Conservation (phyloP, 2,797 vertebrate genomes). For the Poeciliopsis presidionis region DNA sequence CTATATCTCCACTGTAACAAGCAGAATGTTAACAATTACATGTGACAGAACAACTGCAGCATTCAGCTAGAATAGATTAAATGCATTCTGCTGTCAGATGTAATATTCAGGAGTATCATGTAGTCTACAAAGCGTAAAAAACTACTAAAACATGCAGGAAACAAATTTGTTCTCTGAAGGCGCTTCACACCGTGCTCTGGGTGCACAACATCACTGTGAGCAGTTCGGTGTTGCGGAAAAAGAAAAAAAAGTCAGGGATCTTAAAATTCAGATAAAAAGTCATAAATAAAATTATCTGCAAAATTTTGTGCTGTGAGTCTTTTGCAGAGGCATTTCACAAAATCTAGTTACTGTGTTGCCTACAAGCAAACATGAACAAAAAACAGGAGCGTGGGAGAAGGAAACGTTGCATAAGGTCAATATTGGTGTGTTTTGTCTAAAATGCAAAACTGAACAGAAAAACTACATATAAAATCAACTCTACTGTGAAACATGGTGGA, state of each 20-base stretch:
- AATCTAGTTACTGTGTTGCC: too few species aligned
- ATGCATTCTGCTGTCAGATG: conserved; percentile 3
- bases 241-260: not conserved
- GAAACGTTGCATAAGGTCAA: not conserved
- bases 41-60: conserved; percentile 15
- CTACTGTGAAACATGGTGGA: not conserved
- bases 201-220: not conserved
- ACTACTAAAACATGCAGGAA: conserved; percentile 2
- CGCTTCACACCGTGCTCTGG: not conserved
- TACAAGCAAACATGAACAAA: too few species aligned
- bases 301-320: not conserved
- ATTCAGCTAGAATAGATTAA: conserved; percentile 30
- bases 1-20: not conserved
- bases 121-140: conserved; percentile 20
- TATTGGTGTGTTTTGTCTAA: not conserved
- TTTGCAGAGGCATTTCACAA: not conserved
- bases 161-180: not conserved
- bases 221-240: not conserved
- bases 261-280: not conserved
- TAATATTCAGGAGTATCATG: conserved; percentile 3
- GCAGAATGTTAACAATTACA: conserved; percentile 16
- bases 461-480: not conserved
- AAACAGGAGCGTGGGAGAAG: not conserved
- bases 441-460: not conserved
- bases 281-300: not conserved